Conservation (phyloP, 2,113 vertebrate genomes). For the Danionella cerebrum region DNA sequence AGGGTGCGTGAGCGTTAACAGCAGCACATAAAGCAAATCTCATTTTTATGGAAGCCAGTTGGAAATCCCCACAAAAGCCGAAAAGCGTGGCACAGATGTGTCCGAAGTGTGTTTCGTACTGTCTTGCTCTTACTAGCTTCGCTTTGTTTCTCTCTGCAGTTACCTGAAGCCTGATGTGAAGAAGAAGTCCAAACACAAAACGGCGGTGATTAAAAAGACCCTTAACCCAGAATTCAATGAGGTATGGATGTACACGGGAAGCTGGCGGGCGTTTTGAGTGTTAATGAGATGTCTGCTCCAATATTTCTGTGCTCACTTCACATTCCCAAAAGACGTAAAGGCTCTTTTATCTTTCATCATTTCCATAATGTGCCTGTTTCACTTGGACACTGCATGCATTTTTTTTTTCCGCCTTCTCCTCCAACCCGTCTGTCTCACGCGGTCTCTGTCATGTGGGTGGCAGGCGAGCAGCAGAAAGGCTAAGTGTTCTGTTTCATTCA, state of each 20-base stretch:
- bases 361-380: neutral
- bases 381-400: neutral
- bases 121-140: neutral
- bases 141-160: slow-evolving; percentile 45
- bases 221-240: slow-evolving; percentile 84
- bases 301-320: neutral
- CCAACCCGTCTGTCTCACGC: slow-evolving; percentile 4
- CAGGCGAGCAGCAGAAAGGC: slow-evolving; percentile 7
- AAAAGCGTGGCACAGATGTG: slow-evolving; percentile 11
- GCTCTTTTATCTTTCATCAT: neutral
- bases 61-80: slow-evolving; percentile 9
- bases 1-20: slow-evolving; percentile 9
- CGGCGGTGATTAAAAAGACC: slow-evolving; percentile 78
- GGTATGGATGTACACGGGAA: slow-evolving; percentile 46
- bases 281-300: slow-evolving; percentile 28
- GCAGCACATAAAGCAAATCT: slow-evolving; percentile 30
- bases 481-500: slow-evolving; percentile 25
- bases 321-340: neutral
- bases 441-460: slow-evolving; percentile 9
- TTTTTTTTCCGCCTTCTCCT: neutral
- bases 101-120: neutral
- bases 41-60: slow-evolving; percentile 34
- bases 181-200: slow-evolving; percentile 87
- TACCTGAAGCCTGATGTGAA: slow-evolving; percentile 79
- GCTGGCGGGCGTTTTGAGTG: neutral